These are phyloP conservation scores for Bombus huntii DNA, from an alignment of 1,140 invertebrate genomes.

Conservation along the genomic window DNA sequence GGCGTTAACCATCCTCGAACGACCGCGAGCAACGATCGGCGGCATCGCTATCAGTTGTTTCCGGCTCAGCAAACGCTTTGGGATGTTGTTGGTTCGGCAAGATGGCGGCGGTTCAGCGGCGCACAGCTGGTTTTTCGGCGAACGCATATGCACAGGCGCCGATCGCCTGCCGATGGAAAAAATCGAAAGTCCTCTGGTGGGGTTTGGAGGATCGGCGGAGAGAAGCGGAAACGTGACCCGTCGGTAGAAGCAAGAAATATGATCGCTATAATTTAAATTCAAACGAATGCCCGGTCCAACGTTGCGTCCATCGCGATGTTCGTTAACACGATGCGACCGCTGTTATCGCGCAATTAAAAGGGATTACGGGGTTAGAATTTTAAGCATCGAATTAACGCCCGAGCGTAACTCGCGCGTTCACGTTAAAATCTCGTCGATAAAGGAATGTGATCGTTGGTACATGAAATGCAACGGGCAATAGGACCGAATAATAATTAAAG, in stretches of 20 bases:
- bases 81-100: conserved; percentile 66
- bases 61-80: conserved; percentile 75
- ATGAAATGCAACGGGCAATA: not conserved
- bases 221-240: not conserved
- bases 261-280: conserved; percentile 35
- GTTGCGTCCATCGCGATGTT: conserved; percentile 7
- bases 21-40: conserved; percentile 75
- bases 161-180: conserved; percentile 29
- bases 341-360: conserved; percentile 39
- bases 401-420: not conserved
- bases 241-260: conserved; percentile 38
- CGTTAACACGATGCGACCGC: conserved; percentile 28
- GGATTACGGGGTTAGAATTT: conserved; percentile 36
- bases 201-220: not conserved
- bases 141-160: conserved; percentile 73
- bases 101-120: conserved; percentile 72
- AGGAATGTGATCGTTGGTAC: conserved; percentile 2
- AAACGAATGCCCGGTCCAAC: not conserved
- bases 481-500: not conserved
- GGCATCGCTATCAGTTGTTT: conserved; percentile 79
- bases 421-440: conserved; percentile 27
- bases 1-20: conserved; percentile 74
- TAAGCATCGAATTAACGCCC: conserved; percentile 44
- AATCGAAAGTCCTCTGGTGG: not conserved
- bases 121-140: conserved; percentile 37